A percentile compares a stretch with the other conserved stretches of the same genome.
Evolutionary conservation across 2,797 vertebrate genomes (phyloP).

Genomic region (Premnoplex brunnescens): DNA sequence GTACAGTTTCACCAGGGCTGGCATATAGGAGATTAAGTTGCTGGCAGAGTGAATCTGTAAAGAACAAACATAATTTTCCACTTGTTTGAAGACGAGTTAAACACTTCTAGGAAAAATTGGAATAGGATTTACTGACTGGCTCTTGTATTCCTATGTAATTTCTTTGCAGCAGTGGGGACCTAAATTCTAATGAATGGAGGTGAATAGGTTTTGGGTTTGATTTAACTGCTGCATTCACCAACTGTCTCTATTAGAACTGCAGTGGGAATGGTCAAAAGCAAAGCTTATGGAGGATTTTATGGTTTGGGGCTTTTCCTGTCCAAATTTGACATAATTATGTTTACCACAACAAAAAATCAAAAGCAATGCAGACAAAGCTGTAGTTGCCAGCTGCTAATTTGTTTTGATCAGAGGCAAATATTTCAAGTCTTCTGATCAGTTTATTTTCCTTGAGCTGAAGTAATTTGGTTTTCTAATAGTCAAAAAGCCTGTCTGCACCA

Average conservation of each 20-base stretch:
- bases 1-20: background rate
- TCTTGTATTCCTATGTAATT: background rate
- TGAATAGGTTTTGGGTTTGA: background rate
- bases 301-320: background rate
- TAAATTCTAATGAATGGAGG: background rate
- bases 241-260: background rate
- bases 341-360: background rate
- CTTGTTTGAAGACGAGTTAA: background rate
- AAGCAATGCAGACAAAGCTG: background rate
- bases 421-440: background rate
- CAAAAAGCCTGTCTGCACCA: background rate
- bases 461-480: background rate
- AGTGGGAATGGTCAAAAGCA: background rate
- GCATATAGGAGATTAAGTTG: background rate
- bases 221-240: background rate
- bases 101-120: background rate
- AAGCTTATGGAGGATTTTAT: background rate
- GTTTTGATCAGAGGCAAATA: background rate
- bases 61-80: background rate
- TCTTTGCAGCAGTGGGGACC: background rate
- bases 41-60: background rate
- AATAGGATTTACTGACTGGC: background rate
- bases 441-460: conserved; percentile 5
- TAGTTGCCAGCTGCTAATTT: background rate
- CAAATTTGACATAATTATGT: background rate